phyloP scores from a whole-genome alignment of 1,140 invertebrate species.

The Zelostemma sp. region DNA sequence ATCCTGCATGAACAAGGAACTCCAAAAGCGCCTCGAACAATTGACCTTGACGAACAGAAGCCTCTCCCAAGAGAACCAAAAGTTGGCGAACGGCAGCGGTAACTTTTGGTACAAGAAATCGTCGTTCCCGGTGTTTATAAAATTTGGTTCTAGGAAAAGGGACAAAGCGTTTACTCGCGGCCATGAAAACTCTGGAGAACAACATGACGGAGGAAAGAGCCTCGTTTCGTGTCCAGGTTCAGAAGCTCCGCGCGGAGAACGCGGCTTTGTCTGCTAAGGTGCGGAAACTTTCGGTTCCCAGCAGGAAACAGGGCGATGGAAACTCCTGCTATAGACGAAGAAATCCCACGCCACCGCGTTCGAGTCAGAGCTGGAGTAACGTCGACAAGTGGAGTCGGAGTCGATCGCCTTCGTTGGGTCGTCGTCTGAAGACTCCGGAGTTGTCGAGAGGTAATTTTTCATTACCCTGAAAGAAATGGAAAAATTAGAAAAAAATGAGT shows the following conservation, averaged over 20 bases:
- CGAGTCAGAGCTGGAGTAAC: conserved; percentile 27
- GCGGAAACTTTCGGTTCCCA: conserved; percentile 37
- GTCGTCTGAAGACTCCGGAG: conserved; percentile 42
- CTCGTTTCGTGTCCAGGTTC: conserved; percentile 60
- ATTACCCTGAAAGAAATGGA: conserved; percentile 1
- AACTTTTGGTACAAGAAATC: background rate
- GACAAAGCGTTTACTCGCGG: conserved; percentile 53
- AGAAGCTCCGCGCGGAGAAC: conserved; percentile 65
- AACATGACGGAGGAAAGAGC: conserved; percentile 58
- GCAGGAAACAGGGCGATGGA: conserved; percentile 28
- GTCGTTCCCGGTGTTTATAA: conserved; percentile 39
- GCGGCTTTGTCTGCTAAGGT: conserved; percentile 36
- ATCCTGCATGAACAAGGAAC: conserved; percentile 35
- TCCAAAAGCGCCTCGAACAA: conserved; percentile 48
- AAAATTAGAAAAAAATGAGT: too few species aligned
- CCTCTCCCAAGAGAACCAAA: conserved; percentile 58
- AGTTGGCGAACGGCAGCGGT: conserved; percentile 31
- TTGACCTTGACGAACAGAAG: conserved; percentile 50
- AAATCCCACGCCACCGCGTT: conserved; percentile 21
- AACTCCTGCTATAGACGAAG: conserved; percentile 34
- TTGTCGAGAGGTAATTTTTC: conserved; percentile 45
- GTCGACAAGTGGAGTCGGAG: conserved; percentile 43
- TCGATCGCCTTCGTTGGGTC: conserved; percentile 48
- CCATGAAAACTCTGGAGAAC: conserved; percentile 62
- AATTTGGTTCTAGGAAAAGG: conserved; percentile 40